Base-by-base conservation (phyloP, 35 echinoderm and acorn worm species). In the Lytechinus variegatus region DNA sequence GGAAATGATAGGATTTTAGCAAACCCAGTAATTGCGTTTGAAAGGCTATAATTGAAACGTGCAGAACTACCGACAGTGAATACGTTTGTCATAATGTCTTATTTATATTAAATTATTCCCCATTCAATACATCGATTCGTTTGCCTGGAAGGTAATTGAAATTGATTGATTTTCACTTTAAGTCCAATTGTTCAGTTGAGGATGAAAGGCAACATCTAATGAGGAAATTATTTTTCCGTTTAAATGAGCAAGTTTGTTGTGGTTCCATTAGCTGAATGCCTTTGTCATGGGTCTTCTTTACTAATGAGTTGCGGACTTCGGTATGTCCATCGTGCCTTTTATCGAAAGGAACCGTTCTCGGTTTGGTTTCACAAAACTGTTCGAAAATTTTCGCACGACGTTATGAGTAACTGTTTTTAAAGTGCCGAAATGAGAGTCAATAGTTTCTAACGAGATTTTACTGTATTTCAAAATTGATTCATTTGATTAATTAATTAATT, bases 91-190 rank as follows among this genome's bases (percentile, higher is more conserved):
- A 79, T 5, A 44, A 5, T 79, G 16, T 79, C 66, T 79, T 79
- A 79, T 79, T 79, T n/a, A 24, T 16, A 79, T 79, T 24, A 19
- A 24, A 24, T 24, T 79, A 79, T 79, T 79, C 16, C 19, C 66
- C 8, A 16, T 79, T 79, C 66, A 16, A n/a, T 79, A 79, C 21
- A 79, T 79, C n/a, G 66, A 79, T 79, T 79, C 4, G 66, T n/a
- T 79, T 79, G 21, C 66, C 66, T 7, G 19, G 19, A 24, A 79
- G 66, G n/a, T 79, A 79, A 79, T 79, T 79, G 66, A 79, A 79
- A 79, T 79, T 79, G n/a, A 79, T 79, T 79, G 66, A 79, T 79
- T 79, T 79, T 79, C 66, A 79, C 66, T 79, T 79, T 24, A 79
- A 19, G 66, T 79, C 66, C 6, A 24, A 24, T 79, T n/a, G 66